Evolutionary conservation across 2,797 vertebrate genomes (phyloP).

Genomic region (Etheostoma perlongum): DNA sequence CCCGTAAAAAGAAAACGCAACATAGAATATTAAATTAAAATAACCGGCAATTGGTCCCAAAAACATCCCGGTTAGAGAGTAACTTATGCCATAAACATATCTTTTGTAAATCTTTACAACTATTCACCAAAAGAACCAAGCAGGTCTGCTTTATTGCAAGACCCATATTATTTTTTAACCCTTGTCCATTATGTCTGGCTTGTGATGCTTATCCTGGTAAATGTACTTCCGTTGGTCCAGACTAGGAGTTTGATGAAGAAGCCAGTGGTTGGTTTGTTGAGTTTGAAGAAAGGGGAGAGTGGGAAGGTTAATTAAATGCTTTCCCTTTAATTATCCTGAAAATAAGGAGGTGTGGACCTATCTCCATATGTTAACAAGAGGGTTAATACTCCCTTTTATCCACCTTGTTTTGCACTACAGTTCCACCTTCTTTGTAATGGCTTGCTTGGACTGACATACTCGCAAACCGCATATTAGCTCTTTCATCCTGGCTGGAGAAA

Average conservation of each 20-base stretch:
- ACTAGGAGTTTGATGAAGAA: conserved; percentile 38
- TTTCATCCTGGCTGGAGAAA: not conserved
- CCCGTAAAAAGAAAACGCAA: no score
- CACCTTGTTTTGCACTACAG: conserved; percentile 18
- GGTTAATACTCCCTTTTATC: conserved; percentile 53
- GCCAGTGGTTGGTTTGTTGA: conserved; percentile 9
- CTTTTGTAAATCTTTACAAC: no score
- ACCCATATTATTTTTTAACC: no score
- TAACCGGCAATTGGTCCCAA: no score
- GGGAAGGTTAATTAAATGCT: conserved; percentile 34
- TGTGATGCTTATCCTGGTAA: no score
- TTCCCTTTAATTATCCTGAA: conserved; percentile 47
- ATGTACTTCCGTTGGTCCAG: no score
- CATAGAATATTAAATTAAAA: no score
- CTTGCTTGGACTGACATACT: conserved; percentile 51
- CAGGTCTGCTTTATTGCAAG: no score
- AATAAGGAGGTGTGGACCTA: conserved; percentile 32
- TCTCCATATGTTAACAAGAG: conserved; percentile 47
- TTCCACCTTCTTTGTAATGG: conserved; percentile 45
- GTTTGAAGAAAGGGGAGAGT: conserved; percentile 26
- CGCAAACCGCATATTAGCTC: conserved; percentile 42
- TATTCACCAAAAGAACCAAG: no score
- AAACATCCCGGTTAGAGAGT: no score
- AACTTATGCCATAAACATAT: no score
- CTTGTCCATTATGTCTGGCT: no score